A percentile compares a stretch with the other conserved stretches of the same genome.
These are phyloP conservation scores for Drosophila saltans DNA, from an alignment of 1,140 invertebrate species.

Conservation along the genomic window DNA sequence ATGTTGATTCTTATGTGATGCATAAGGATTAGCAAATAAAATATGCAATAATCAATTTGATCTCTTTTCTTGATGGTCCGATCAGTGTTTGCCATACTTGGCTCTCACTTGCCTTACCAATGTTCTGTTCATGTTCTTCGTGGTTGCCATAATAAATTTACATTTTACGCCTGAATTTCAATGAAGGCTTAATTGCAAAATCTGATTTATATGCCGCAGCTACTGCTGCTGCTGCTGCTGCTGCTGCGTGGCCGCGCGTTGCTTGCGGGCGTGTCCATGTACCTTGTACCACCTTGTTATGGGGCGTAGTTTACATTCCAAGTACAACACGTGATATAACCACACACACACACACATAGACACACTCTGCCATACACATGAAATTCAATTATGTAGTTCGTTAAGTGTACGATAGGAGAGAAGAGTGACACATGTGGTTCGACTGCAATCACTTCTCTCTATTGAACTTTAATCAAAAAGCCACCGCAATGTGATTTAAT, in stretches of 20 bases:
- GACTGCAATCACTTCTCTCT: constrained; percentile 17
- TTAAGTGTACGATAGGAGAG: constrained; percentile 14
- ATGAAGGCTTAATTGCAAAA: constrained; percentile 63
- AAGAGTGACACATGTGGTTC: background rate
- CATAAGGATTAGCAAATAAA: no score
- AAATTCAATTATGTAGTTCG: constrained; percentile 61
- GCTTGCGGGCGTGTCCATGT: constrained; percentile 19
- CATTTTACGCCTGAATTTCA: constrained; percentile 55
- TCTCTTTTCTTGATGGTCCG: background rate
- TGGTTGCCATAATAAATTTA: constrained; percentile 51
- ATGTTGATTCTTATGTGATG: no score
- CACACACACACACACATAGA: background rate
- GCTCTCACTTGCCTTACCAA: background rate
- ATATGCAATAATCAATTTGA: no score
- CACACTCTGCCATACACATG: background rate
- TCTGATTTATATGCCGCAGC: constrained; percentile 52
- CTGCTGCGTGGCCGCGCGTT: constrained; percentile 1
- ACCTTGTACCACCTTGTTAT: constrained; percentile 11
- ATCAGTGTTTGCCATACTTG: constrained; percentile 26
- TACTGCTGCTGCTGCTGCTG: constrained; percentile 17
- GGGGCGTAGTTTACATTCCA: constrained; percentile 38
- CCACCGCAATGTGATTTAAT: constrained; percentile 61
- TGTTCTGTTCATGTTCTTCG: background rate
- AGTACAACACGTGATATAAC: constrained; percentile 34
- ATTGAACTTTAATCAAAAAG: constrained; percentile 61